Conservation (phyloP, 2,797 vertebrate species). For the Thunnus albacares region DNA sequence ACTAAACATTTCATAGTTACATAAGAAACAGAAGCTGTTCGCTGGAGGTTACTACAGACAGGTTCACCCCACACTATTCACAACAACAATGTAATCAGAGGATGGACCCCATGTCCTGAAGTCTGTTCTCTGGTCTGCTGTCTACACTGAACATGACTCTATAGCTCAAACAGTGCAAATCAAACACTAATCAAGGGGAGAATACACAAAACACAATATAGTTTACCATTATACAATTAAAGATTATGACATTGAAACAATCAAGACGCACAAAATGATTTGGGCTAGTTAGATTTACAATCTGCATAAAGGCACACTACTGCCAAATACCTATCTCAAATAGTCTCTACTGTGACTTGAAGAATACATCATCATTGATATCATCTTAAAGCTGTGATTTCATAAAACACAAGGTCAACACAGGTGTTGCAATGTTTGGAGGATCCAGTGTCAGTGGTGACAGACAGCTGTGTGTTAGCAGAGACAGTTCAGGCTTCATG, state of each 20-base stretch:
- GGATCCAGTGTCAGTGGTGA: conserved; percentile 5
- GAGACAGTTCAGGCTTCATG: background rate
- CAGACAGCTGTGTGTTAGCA: conserved; percentile 11
- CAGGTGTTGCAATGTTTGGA: background rate
- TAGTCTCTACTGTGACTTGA: background rate
- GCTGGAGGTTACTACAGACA: conserved; percentile 32
- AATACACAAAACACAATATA: background rate
- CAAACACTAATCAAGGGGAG: conserved; percentile 1
- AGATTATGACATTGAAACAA: conserved; percentile 1
- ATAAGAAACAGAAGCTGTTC: conserved; percentile 21
- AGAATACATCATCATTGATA: background rate
- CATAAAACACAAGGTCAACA: background rate
- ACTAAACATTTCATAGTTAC: conserved; percentile 38
- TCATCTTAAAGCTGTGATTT: conserved; percentile 1
- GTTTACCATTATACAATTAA: conserved; percentile 13
- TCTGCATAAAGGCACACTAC: background rate
- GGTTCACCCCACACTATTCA: conserved; percentile 29
- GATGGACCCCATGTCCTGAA: background rate
- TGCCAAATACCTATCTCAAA: background rate
- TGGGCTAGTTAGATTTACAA: conserved; percentile 11
- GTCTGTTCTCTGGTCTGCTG: background rate
- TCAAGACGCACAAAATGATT: background rate
- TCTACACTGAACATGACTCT: conserved; percentile 2
- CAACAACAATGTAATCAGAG: conserved; percentile 14
- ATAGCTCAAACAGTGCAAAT: conserved; percentile 38